Base-by-base conservation (phyloP, 2,888 invertebrate species). In the Deroplatys truncata region DNA sequence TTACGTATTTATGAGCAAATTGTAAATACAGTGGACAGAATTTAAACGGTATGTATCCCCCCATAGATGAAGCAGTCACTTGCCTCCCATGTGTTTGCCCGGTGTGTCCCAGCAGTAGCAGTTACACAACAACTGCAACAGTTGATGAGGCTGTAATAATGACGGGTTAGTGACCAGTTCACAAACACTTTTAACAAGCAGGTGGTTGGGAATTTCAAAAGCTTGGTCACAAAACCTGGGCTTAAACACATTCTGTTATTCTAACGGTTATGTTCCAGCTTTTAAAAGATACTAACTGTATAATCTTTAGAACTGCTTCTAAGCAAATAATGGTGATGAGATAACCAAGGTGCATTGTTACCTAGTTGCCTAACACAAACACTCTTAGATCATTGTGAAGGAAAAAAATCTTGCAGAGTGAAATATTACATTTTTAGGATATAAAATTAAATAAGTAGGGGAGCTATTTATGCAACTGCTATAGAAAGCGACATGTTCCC, bases 11-110 rank as follows among this genome's bases (percentile, higher is more conserved):
- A 15, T 16, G 56, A 56, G 16, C 20, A 56, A 16, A 20, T 72
- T 49, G 15, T 31, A 31, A 31, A 31, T 31, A 31, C 31, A 5
- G 31, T 31, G 31, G 31, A 31, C 31, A 72, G 9, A 72, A 7
- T 20, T 25, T 72, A 72, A 72, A 72, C 25, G 3, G 7, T 72
- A 25, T 72, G 56, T 72, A 72, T 72, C 56, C 56, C n/a, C 43
- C 25, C 15, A 72, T 72, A 72, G 56, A 72, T 72, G 56, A 72
- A 72, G 56, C 88, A 35, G 89, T 84, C 28, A 90, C 90, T 84
- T 90, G 90, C 28, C 90, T 90, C 56, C 90, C 89, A 20, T 72
- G 56, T 15, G 15, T 72, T 72, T 72, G 56, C 56, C 56, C 56
- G 20, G 56, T 72, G 56, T 72, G 56, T 25, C 56, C 56, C 31